A percentile compares a stretch with the other conserved stretches of the same genome.
Evolutionary conservation across 2,888 invertebrate genomes (phyloP).

Genomic region (Mechanitis messenoides): DNA sequence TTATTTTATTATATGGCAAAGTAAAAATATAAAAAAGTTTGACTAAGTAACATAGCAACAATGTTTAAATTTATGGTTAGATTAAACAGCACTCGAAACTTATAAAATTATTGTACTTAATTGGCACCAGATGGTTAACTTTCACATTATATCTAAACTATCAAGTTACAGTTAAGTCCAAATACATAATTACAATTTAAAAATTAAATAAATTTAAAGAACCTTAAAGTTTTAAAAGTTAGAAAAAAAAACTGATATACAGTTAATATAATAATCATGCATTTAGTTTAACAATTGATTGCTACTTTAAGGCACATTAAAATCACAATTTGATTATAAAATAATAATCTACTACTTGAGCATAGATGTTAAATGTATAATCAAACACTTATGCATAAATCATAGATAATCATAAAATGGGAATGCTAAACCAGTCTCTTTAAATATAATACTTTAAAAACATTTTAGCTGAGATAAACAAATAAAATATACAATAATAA

Average conservation of each 20-base stretch:
- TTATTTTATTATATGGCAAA: slow-evolving; percentile 28
- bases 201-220: neutral
- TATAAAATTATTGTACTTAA: slow-evolving; percentile 39
- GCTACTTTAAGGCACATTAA: slow-evolving; percentile 59
- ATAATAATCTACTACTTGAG: slow-evolving; percentile 26
- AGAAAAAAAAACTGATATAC: neutral
- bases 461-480: slow-evolving; percentile 4
- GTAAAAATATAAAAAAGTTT: slow-evolving; percentile 23
- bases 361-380: slow-evolving; percentile 17
- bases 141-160: slow-evolving; percentile 20
- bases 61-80: slow-evolving; percentile 19
- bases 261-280: slow-evolving; percentile 10
- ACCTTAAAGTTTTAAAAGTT: neutral
- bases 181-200: neutral
- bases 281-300: slow-evolving; percentile 23
- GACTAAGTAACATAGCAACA: slow-evolving; percentile 28
- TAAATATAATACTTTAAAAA: slow-evolving; percentile 20
- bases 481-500: neutral
- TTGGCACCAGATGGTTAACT: slow-evolving; percentile 66
- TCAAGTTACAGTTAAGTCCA: slow-evolving; percentile 3
- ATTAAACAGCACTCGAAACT: slow-evolving; percentile 25
- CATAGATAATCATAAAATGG: slow-evolving; percentile 38
- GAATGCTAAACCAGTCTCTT: slow-evolving; percentile 53
- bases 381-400: slow-evolving; percentile 7
- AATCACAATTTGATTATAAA: slow-evolving; percentile 45